phyloP scores from a whole-genome alignment of 2,888 invertebrate genomes.

The Mycalesis mineus region DNA sequence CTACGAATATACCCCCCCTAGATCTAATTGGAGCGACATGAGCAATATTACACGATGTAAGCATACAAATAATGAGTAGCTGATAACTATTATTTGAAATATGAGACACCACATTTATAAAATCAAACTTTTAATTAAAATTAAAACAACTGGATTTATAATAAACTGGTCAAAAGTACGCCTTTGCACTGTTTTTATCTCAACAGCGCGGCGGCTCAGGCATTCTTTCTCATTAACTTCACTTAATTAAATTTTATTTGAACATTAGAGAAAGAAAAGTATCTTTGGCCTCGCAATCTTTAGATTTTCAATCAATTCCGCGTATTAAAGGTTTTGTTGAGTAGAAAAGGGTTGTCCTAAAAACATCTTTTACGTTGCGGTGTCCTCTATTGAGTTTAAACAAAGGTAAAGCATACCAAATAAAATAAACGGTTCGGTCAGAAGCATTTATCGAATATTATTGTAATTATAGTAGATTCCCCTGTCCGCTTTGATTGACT shows the following conservation, averaged over 20 bases:
- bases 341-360: slow-evolving; percentile 13
- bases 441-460: slow-evolving; percentile 28
- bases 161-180: slow-evolving; percentile 8
- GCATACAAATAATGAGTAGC: too few species aligned
- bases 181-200: slow-evolving; percentile 4
- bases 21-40: too few species aligned
- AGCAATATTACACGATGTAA: too few species aligned
- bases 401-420: slow-evolving; percentile 20
- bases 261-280: slow-evolving; percentile 7
- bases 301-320: slow-evolving; percentile 14
- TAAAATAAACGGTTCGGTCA: slow-evolving; percentile 26
- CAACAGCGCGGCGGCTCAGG: background rate
- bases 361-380: slow-evolving; percentile 20
- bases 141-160: background rate
- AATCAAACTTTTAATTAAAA: too few species aligned
- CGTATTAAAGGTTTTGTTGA: slow-evolving; percentile 10
- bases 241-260: slow-evolving; percentile 18
- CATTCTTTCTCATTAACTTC: slow-evolving; percentile 14
- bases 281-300: slow-evolving; percentile 7
- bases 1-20: too few species aligned
- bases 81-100: too few species aligned
- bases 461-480: slow-evolving; percentile 27
- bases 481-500: slow-evolving; percentile 26
- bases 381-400: slow-evolving; percentile 15
- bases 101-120: too few species aligned